These are phyloP conservation scores for Sebastes glaucus DNA, from an alignment of 2,797 vertebrate species.

Conservation along the genomic window DNA sequence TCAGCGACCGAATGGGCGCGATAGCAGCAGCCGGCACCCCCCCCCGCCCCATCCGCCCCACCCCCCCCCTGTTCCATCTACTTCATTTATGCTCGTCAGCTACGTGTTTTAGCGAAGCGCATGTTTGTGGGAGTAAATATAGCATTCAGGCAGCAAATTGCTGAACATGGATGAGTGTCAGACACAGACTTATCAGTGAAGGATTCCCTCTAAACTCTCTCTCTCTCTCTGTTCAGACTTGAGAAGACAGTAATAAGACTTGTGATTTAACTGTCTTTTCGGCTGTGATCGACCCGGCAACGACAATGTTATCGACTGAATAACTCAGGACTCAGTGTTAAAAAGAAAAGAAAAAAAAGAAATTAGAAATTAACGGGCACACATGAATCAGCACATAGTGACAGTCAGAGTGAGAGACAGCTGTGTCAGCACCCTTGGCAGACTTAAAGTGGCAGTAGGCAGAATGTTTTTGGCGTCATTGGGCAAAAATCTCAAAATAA, in stretches of 20 bases:
- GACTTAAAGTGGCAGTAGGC: not conserved
- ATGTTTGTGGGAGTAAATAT: conserved; percentile 49
- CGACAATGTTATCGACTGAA: conserved; percentile 36
- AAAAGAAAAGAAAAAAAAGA: not conserved
- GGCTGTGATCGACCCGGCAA: conserved; percentile 18
- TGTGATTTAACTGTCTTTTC: conserved; percentile 32
- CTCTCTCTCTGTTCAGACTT: not conserved
- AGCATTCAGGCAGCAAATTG: conserved; percentile 24
- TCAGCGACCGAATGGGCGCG: conserved; percentile 37
- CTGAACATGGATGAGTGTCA: conserved; percentile 12
- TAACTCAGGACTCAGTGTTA: conserved; percentile 19
- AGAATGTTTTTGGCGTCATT: too few species aligned
- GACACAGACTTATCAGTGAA: conserved; percentile 17
- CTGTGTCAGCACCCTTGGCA: conserved; percentile 1
- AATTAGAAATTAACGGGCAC: conserved; percentile 27
- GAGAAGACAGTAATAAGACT: conserved; percentile 8
- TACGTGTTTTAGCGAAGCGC: conserved; percentile 1
- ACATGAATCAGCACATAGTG: conserved; percentile 1
- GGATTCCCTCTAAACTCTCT: conserved; percentile 11
- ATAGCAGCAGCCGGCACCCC: not conserved
- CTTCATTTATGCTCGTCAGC: conserved; percentile 44
- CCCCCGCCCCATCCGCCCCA: accelerated
- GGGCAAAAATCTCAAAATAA: too few species aligned
- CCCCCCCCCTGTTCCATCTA: conserved; percentile 13
- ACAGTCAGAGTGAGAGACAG: conserved; percentile 2